Evolutionary conservation across 2,888 invertebrate species (phyloP), one percentile per base, ranked within the genome.

Genomic region (Malachius bipustulatus): DNA sequence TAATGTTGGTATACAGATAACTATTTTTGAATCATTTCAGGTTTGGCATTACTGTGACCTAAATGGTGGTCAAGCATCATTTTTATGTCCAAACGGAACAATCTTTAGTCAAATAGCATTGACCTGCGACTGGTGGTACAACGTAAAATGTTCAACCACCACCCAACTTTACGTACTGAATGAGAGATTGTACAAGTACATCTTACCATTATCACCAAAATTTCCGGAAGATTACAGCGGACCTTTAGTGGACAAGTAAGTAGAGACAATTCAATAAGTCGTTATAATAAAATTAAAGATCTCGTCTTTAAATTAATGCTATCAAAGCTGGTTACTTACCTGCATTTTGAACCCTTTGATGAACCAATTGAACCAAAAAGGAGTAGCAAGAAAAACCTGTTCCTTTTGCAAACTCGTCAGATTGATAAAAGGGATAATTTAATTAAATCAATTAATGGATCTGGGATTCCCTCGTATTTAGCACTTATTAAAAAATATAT

Each of bases 101-200:
- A 84, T 89, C 54, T 89, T 89, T 65, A 87, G 83, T 45, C 88
- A 89, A 67, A 83, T 85, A 9, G 84, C 79, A 0, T 64, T 89
- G 28, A 88, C 88, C 1, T 88, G 88, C 54, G 89, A 89, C 59
- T 89, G 88, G 88, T 89, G 88, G 88, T 89, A 84, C 63, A 89
- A 89, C 57, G 88, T 89, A 1, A 79, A 82, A 50, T 89, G 88
- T 57, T 74, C 82, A 14, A 74, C 81, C 9, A 87, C 88, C 0
- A 66, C 83, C 0, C 88, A 89, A 57, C 70, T 85, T 0, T 89
- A 89, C 59, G 88, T 89, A 2, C 66, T 89, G 3, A 89, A 89
- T 51, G 88, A 89, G 60, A 73, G 88, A 41, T 72, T 89, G 2
- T 89, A 89, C 63, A 87, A 88, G 55, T 89, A 82, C 53, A 88